Evolutionary conservation across 2,113 vertebrate genomes (phyloP).

Genomic region (Psephotus haematonotus): DNA sequence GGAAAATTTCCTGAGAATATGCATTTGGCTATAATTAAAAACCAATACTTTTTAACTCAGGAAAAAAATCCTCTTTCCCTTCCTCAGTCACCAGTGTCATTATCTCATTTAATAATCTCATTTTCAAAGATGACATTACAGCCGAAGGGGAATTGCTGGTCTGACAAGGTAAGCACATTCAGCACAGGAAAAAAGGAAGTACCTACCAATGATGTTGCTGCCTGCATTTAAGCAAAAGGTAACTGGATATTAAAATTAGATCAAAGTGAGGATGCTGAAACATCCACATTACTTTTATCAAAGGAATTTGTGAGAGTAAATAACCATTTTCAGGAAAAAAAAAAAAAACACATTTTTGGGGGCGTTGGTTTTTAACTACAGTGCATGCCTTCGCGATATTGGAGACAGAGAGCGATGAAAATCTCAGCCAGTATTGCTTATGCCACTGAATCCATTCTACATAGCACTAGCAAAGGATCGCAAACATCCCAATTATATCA

Average conservation of each 20-base stretch:
- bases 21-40: slow-evolving; percentile 22
- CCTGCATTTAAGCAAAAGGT: background rate
- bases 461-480: background rate
- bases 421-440: background rate
- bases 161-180: background rate
- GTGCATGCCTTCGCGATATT: background rate
- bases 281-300: background rate
- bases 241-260: background rate
- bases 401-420: background rate
- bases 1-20: background rate
- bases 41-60: background rate
- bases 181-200: background rate
- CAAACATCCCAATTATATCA: background rate
- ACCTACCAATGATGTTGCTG: background rate
- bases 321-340: background rate
- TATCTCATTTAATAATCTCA: slow-evolving; percentile 20
- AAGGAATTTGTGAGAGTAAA: background rate
- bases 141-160: slow-evolving; percentile 16
- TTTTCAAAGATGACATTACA: slow-evolving; percentile 26
- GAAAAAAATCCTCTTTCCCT: background rate
- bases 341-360: background rate
- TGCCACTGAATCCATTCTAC: background rate
- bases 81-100: background rate
- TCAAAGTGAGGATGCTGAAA: background rate
- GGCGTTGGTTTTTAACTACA: background rate